Conservation (phyloP, 2,113 vertebrate species). For the Azemiops feae region DNA sequence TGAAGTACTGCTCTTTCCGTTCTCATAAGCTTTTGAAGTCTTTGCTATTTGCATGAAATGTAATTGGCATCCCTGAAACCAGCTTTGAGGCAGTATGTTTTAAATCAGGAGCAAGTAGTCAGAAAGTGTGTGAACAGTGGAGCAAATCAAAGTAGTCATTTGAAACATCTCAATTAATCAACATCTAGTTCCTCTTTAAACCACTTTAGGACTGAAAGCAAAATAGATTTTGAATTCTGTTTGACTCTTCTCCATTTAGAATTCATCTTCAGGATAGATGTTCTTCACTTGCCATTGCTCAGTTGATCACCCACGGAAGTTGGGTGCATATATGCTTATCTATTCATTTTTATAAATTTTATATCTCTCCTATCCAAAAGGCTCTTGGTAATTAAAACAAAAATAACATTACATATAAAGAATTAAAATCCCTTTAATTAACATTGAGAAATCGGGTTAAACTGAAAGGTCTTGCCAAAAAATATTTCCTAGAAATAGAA, state of each 20-base stretch:
- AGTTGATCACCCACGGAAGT: background rate
- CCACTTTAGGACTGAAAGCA: background rate
- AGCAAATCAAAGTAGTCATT: background rate
- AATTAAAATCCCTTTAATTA: background rate
- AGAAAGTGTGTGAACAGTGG: background rate
- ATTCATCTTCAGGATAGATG: background rate
- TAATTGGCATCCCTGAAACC: background rate
- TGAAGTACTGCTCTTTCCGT: slow-evolving; percentile 9
- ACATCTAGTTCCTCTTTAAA: background rate
- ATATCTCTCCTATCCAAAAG: background rate
- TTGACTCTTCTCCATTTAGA: background rate
- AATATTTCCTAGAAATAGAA: background rate
- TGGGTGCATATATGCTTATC: background rate
- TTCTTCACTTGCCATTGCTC: background rate
- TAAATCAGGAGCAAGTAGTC: slow-evolving; percentile 3
- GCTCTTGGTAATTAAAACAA: background rate
- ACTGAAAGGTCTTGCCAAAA: background rate
- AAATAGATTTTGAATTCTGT: background rate
- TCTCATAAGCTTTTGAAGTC: slow-evolving; percentile 29
- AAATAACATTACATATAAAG: background rate
- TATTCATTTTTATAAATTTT: background rate
- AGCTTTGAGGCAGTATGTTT: background rate
- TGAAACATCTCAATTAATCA: background rate
- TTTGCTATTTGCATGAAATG: slow-evolving; percentile 6
- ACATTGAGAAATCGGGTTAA: background rate